These are phyloP conservation scores for Amblyraja radiata DNA, from an alignment of 2,797 vertebrate species.

Conservation along the genomic window DNA sequence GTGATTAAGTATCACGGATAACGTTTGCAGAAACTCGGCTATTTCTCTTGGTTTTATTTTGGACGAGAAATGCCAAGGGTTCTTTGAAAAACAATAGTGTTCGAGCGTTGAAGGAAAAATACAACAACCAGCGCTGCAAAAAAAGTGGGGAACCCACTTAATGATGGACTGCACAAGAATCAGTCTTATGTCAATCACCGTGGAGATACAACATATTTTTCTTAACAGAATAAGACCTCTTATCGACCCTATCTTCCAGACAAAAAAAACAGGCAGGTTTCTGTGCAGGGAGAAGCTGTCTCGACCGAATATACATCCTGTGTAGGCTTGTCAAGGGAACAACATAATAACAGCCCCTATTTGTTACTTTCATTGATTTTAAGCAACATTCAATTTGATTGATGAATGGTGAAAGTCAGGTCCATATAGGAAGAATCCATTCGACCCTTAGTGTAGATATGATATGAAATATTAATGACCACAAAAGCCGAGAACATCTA, in stretches of 20 bases:
- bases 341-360: slow-evolving; percentile 24
- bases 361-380: slow-evolving; percentile 32
- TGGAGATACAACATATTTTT: background rate
- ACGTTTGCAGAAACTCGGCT: background rate
- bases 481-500: background rate
- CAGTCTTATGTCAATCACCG: background rate
- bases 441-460: slow-evolving; percentile 12
- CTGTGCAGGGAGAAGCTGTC: slow-evolving; percentile 13
- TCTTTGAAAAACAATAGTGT: background rate
- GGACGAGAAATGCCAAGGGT: background rate
- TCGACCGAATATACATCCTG: slow-evolving; percentile 25
- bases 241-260: background rate
- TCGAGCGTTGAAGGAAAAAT: background rate
- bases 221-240: slow-evolving; percentile 33
- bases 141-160: slow-evolving; percentile 4
- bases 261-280: slow-evolving; percentile 24
- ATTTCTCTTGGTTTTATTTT: background rate
- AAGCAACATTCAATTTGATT: slow-evolving; percentile 32
- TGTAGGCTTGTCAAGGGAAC: slow-evolving; percentile 8
- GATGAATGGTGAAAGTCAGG: slow-evolving; percentile 34
- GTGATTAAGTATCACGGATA: background rate
- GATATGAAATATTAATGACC: slow-evolving; percentile 1
- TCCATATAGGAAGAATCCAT: slow-evolving; percentile 19
- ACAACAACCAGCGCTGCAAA: background rate
- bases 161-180: slow-evolving; percentile 1